Percentiles rank a stretch among this genome's conserved stretches.
These are phyloP conservation scores for Microtus ochrogaster DNA, from an alignment of 2,113 vertebrate species.

Conservation along the genomic window DNA sequence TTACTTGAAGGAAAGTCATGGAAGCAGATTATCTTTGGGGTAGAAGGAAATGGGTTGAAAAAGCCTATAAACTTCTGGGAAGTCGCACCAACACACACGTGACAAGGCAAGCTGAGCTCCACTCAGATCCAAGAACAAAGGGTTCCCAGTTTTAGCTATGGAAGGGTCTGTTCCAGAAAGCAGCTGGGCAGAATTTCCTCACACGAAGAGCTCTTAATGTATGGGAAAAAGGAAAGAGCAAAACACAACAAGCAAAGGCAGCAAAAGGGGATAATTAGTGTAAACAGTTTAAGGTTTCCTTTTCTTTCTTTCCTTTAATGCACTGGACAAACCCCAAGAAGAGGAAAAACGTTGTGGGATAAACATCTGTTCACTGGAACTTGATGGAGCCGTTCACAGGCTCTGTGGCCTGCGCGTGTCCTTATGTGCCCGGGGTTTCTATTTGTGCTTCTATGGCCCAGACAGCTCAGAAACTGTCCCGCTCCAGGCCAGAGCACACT, in stretches of 20 bases:
- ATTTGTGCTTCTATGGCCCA: constrained; percentile 75
- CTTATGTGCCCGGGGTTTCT: constrained; percentile 85
- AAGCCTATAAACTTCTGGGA: constrained; percentile 61
- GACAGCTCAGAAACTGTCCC: constrained; percentile 81
- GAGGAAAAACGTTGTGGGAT: constrained; percentile 82
- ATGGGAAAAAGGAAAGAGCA: constrained; percentile 80
- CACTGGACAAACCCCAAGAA: constrained; percentile 85
- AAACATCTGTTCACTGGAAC: constrained; percentile 84
- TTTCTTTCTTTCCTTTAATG: constrained; percentile 73
- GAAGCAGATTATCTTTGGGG: constrained; percentile 63
- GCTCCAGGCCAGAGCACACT: constrained; percentile 77
- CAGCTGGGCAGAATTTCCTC: constrained; percentile 81
- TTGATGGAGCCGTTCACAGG: constrained; percentile 80
- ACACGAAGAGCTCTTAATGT: constrained; percentile 83
- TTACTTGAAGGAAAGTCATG: constrained; percentile 61
- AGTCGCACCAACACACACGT: constrained; percentile 49
- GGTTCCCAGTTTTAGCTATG: constrained; percentile 78
- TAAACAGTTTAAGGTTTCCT: constrained; percentile 72
- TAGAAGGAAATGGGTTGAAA: constrained; percentile 67
- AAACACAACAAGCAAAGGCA: constrained; percentile 84
- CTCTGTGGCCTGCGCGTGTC: constrained; percentile 83
- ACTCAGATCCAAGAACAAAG: constrained; percentile 75
- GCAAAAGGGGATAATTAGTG: constrained; percentile 87
- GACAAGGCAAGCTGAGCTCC: constrained; percentile 78
- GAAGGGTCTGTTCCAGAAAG: constrained; percentile 74